Base-by-base conservation (phyloP, 2,113 vertebrate genomes). In the Megaceryle maxima region DNA sequence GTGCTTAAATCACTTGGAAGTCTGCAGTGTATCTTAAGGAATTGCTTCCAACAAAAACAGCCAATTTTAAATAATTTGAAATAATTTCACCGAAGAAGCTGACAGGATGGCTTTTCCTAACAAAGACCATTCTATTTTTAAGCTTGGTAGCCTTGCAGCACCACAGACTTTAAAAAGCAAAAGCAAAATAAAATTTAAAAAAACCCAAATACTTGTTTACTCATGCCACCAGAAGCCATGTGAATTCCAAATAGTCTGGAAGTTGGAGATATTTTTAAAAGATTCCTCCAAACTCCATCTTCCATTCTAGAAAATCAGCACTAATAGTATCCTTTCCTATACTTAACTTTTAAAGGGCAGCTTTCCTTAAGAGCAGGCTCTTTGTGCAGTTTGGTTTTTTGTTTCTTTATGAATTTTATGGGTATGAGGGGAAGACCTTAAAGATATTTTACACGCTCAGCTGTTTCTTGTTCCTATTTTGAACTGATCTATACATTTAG, bases 1-100 rank as follows among this genome's bases (percentile, higher is more conserved):
- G 86, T 82, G 68, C 94, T 93, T 90, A 92, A 87, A 89, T 92
- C 90, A 81, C 62, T 92, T 78, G 81, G 83, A 93, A 94, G 56
- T 79, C 64, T 13, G 6, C 66, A 46, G 26, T 48, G 33, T 63
- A 53, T 95, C 83, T 79, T 75, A 82, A 95, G 88, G 80, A 93
- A 50, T 41, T 84, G 74, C 90, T 94, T 91, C 77, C 86, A 94
- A 76, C 66, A 76, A 53, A 53, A 92, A 82, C 57, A 93, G 35
- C 15, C 69, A 26, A 24, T 88, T 48, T 80, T 39, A 78, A 91
- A 43, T 69, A 57, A 83, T 94, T 88, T 41, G 44, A 75, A 88
- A 55, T 84, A 64, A 88, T 95, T 87, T 79, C 69, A 53, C 44
- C 46, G 50, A 43, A 83, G 64, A 64, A 93, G 22, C 20, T 69